Conservation (phyloP, 2,888 invertebrate species). For the Agrenia bidenticulata region DNA sequence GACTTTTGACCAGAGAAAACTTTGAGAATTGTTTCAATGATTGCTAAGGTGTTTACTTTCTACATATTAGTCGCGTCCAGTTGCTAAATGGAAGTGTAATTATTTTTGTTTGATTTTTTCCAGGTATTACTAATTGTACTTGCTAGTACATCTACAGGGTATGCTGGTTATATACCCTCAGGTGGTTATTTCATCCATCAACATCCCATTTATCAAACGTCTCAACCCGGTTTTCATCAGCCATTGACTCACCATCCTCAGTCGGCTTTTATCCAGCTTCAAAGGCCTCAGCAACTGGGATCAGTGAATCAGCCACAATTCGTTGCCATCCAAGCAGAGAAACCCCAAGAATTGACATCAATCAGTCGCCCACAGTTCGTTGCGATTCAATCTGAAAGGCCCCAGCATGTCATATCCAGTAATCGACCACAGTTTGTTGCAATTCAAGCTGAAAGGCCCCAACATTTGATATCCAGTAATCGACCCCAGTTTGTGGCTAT, state of each 20-base stretch:
- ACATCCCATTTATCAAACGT: background rate
- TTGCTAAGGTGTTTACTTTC: no score
- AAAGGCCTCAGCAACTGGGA: background rate
- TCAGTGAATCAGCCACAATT: constrained; percentile 29
- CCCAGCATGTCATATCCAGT: background rate
- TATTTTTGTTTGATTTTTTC: background rate
- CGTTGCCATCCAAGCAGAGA: constrained; percentile 30
- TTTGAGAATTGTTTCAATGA: no score
- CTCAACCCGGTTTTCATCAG: background rate
- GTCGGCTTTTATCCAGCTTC: background rate
- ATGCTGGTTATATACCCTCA: background rate
- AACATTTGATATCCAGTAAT: background rate
- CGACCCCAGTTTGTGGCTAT: constrained; percentile 33
- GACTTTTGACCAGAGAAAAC: no score
- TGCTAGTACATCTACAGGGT: background rate
- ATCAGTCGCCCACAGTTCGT: constrained; percentile 26
- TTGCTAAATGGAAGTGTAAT: no score
- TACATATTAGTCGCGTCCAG: no score
- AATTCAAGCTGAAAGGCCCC: constrained; percentile 27
- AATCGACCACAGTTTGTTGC: constrained; percentile 32
- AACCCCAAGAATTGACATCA: background rate
- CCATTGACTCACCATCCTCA: constrained; percentile 3
- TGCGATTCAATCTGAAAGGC: constrained; percentile 7
- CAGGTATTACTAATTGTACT: background rate
- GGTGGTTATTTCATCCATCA: background rate